Evolutionary conservation across 92 coral and sea anemone species (phyloP).

Genomic region (Zoanthus sansibaricus): DNA sequence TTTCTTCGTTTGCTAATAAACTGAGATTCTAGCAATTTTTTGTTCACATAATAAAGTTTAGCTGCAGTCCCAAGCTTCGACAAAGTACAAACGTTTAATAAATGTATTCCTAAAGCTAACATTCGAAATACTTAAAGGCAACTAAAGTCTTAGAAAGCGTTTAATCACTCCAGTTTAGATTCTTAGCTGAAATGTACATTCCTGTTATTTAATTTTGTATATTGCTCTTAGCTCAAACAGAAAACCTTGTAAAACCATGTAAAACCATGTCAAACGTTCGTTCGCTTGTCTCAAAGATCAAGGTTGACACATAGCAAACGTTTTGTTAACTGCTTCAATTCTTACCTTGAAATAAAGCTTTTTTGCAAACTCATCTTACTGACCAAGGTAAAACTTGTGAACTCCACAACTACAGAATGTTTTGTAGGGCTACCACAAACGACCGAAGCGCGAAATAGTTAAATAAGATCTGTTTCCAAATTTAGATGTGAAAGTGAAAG

Average conservation of each 20-base stretch:
- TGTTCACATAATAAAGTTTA: too few relatives aligned
- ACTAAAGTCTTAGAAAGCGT: too few relatives aligned
- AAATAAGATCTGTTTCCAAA: neutral
- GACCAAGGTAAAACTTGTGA: neutral
- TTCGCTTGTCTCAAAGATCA: neutral
- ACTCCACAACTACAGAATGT: neutral
- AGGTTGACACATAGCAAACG: neutral
- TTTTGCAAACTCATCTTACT: conserved; percentile 53
- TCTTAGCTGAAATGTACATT: too few relatives aligned
- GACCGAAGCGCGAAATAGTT: neutral
- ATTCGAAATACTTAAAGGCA: too few relatives aligned
- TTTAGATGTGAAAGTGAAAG: too few relatives aligned
- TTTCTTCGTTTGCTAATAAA: too few relatives aligned
- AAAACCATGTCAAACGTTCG: too few relatives aligned
- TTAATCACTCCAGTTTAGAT: too few relatives aligned
- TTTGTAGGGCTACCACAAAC: neutral
- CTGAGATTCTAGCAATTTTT: too few relatives aligned
- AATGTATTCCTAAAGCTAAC: too few relatives aligned
- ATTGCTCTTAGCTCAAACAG: neutral
- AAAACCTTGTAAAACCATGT: neutral
- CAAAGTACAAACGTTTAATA: too few relatives aligned
- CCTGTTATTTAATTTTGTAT: neutral
- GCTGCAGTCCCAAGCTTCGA: too few relatives aligned
- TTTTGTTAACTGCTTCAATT: neutral
- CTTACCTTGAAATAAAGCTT: conserved; percentile 59